These are phyloP conservation scores for Podargus strigoides DNA, from an alignment of 2,797 vertebrate species.

Conservation along the genomic window DNA sequence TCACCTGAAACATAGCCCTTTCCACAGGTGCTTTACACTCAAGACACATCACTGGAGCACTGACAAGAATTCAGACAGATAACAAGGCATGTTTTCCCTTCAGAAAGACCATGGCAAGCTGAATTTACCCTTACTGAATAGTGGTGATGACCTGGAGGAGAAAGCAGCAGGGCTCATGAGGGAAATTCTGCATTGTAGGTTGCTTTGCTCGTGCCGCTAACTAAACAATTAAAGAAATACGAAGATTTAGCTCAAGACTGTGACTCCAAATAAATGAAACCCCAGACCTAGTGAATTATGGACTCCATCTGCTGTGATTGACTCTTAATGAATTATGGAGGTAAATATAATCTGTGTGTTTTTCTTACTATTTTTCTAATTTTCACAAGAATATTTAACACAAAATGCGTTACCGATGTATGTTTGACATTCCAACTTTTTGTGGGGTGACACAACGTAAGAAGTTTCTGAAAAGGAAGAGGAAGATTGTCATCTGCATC, in stretches of 20 bases:
- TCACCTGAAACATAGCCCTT: background rate
- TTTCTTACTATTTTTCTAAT: background rate
- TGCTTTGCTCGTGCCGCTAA: background rate
- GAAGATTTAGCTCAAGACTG: background rate
- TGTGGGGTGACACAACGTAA: background rate
- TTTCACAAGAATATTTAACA: background rate
- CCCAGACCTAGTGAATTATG: background rate
- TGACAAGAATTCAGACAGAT: background rate
- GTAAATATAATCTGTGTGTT: background rate
- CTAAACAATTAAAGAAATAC: background rate
- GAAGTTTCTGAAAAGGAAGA: background rate
- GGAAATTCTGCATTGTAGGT: background rate
- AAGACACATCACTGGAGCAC: background rate
- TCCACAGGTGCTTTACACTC: background rate
- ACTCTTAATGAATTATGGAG: background rate
- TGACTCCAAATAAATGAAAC: background rate
- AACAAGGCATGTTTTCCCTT: background rate
- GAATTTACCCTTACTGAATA: background rate
- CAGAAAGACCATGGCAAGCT: background rate
- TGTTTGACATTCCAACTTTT: background rate
- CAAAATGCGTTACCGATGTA: background rate
- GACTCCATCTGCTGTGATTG: background rate
- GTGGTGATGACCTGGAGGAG: background rate
- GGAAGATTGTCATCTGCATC: slow-evolving; percentile 11
- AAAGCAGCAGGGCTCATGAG: background rate